Evolutionary conservation across 2,888 invertebrate species (phyloP), one percentile per base, ranked within the genome.

Genomic region (Stegophylla sp.): DNA sequence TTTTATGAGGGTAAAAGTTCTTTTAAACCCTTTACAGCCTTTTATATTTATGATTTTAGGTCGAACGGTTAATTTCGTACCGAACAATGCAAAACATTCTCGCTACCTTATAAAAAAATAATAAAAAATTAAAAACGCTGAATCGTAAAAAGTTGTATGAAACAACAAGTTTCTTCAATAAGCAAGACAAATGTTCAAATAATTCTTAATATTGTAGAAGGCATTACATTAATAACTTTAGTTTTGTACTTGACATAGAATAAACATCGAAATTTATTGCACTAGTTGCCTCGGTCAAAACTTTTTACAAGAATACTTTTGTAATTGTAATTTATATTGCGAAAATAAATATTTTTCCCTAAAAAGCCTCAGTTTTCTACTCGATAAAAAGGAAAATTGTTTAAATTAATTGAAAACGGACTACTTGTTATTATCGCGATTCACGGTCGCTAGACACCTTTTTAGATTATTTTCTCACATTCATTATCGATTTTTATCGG

Each of bases 201-300:
- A 79, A 71, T 79, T 63, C 71, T 71, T 79, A 79, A 79, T 79
- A 79, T 71, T 71, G 61, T 51, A 63, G 51, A 63, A 79, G 61
- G 23, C 23, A 79, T 61, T 51, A 71, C 63, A 71, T 71, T 79
- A 79, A 69, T 79, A 71, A 79, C 71, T 51, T 79, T 71, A 79
- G 79, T 59, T 79, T 69, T 63, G 51, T 41, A 20, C 61, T 71
- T 63, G 71, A 71, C 79, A 66, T 66, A 41, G 17, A 76, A 76
- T 43, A 53, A 41, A 76, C 66, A 71, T 79, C 34, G 17, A 63
- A 61, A 79, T 79, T 79, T 79, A 79, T 79, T 79, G 51, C 61
- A 61, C 61, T 69, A 71, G 61, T 71, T 79, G 34, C 69, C 61
- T 51, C 41, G 13, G 23, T 69, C 48, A 13, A 71, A 79, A 79